These are phyloP conservation scores for Aphelocoma californica DNA, from an alignment of 2,797 vertebrate genomes.

Conservation along the genomic window DNA sequence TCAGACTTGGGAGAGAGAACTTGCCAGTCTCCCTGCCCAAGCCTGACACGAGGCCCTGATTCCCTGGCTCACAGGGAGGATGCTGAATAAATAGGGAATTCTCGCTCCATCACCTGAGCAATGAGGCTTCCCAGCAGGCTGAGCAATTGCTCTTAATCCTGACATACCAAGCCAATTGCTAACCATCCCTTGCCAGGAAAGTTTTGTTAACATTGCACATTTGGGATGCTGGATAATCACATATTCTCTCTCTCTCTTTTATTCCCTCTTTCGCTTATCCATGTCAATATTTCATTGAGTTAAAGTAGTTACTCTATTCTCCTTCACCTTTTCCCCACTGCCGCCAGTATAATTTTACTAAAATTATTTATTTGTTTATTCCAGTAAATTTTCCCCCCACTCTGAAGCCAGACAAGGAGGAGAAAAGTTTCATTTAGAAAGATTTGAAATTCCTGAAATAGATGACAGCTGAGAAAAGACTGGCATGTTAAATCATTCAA, in stretches of 20 bases:
- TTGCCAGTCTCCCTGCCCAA: not conserved
- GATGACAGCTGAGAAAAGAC: constrained; percentile 55
- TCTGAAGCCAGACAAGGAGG: not conserved
- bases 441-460: constrained; percentile 54
- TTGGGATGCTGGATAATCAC: not conserved
- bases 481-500: constrained; percentile 57
- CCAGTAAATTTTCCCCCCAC: not conserved
- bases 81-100: not conserved
- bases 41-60: not conserved
- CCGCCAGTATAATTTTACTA: not conserved
- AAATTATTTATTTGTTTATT: constrained; percentile 53
- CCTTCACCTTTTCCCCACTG: not conserved
- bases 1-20: not conserved
- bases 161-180: not conserved
- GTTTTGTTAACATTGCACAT: constrained; percentile 8
- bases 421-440: constrained; percentile 54
- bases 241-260: not conserved
- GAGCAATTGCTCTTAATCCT: not conserved
- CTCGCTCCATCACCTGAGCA: constrained; percentile 5
- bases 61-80: not conserved
- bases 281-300: constrained; percentile 30
- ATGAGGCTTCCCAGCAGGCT: constrained; percentile 25
- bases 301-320: not conserved
- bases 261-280: not conserved
- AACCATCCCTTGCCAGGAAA: not conserved